phyloP scores from a whole-genome alignment of 2,888 invertebrate species.

The Diogma glabrata region DNA sequence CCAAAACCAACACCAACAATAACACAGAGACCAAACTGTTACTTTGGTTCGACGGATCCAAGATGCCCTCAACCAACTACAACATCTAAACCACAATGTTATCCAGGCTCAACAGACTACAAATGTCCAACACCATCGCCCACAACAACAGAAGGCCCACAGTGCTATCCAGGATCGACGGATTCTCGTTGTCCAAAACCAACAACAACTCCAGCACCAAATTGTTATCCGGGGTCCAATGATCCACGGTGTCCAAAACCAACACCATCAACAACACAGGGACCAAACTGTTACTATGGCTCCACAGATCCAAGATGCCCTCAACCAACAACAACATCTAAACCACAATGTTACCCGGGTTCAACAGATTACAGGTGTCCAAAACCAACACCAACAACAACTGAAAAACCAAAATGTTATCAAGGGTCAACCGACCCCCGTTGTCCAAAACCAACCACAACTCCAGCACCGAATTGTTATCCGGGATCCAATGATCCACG shows the following conservation, averaged over 20 bases:
- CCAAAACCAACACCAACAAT: constrained; percentile 21
- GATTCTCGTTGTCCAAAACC: constrained; percentile 25
- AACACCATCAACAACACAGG: constrained; percentile 19
- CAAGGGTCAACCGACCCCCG: constrained; percentile 26
- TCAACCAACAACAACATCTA: constrained; percentile 16
- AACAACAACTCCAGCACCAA: constrained; percentile 15
- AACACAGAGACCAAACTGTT: constrained; percentile 25
- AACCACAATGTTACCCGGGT: constrained; percentile 22
- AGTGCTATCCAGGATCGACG: constrained; percentile 15
- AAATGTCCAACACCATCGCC: constrained; percentile 10
- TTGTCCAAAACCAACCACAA: constrained; percentile 23
- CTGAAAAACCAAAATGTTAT: constrained; percentile 15
- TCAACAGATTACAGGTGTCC: constrained; percentile 23
- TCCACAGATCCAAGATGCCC: constrained; percentile 23
- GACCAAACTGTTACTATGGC: constrained; percentile 20
- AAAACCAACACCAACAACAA: constrained; percentile 15
- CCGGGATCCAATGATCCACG: constrained; percentile 30
- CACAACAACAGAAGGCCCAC: constrained; percentile 13
- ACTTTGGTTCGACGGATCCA: constrained; percentile 28
- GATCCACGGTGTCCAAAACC: constrained; percentile 23
- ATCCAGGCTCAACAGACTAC: constrained; percentile 24
- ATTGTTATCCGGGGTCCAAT: constrained; percentile 24
- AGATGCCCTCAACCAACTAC: constrained; percentile 29
- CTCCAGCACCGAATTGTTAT: constrained; percentile 17
- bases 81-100: constrained; percentile 18